phyloP scores from a whole-genome alignment of 2,888 invertebrate genomes.

The Syritta pipiens region DNA sequence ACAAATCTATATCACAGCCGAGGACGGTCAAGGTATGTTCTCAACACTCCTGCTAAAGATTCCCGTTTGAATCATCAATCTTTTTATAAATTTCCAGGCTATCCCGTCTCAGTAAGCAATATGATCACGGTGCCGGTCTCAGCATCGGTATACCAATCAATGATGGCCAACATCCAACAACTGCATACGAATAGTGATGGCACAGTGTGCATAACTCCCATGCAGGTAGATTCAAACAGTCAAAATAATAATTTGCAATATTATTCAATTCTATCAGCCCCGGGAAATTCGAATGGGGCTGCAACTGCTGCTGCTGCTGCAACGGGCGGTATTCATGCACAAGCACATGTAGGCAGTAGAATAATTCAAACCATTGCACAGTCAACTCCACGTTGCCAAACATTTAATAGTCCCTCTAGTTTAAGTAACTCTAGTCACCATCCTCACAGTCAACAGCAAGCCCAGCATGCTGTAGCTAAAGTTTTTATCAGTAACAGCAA shows the following conservation, averaged over 20 bases:
- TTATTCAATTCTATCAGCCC: conserved; percentile 58
- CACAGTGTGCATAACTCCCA: conserved; percentile 90
- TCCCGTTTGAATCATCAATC: neutral
- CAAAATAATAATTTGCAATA: conserved; percentile 71
- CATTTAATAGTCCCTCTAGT: conserved; percentile 72
- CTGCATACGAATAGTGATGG: conserved; percentile 87
- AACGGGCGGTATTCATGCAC: too few species aligned
- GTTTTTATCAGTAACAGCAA: conserved; percentile 70
- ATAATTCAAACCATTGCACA: conserved; percentile 65
- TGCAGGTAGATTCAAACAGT: conserved; percentile 84
- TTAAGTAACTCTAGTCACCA: conserved; percentile 74
- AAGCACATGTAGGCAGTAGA: conserved; percentile 56
- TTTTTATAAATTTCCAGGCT: conserved; percentile 73
- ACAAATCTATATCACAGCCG: conserved; percentile 95
- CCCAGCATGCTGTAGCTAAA: conserved; percentile 70
- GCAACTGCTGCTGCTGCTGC: conserved; percentile 15
- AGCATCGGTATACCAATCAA: conserved; percentile 97
- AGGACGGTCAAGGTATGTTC: conserved; percentile 91
- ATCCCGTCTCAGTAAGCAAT: conserved; percentile 91
- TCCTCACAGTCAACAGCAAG: conserved; percentile 58
- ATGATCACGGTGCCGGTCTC: conserved; percentile 97
- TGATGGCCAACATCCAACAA: conserved; percentile 93
- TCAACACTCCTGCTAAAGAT: neutral
- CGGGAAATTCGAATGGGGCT: conserved; percentile 54
- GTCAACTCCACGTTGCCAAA: conserved; percentile 74